Evolutionary conservation across 2,888 invertebrate species (phyloP), one percentile per base, ranked within the genome.

Genomic region (Gastrophysa polygoni): DNA sequence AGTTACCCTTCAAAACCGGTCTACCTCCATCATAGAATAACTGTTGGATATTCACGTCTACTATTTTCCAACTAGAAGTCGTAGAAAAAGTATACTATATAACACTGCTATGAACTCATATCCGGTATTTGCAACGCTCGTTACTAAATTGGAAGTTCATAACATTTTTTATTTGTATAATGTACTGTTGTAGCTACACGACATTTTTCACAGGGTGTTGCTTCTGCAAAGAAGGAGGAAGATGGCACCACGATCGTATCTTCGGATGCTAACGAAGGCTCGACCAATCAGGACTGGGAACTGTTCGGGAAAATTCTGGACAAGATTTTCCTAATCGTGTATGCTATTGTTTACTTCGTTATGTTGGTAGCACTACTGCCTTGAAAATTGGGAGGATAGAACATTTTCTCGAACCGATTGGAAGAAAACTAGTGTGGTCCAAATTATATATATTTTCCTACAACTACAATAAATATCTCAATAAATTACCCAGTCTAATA

Each of bases 271-370:
- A 61, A 59, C 10, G 46, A 66, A 2, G 71, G 67, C 43, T 64
- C 75, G 4, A 63, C 48, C 16, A 55, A 32, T 11, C 59, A 73
- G 47, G 80, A 80, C 57, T 81, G 80, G 79, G 61, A 71, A 4
- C 55, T 80, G 29, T 77, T 82, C 62, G 79, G 76, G 7, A 78
- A 74, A 68, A 68, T 81, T 43, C 57, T 81, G 18, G 80, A 82
- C 68, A 70, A 78, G 56, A 44, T 80, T 34, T 75, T 75, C 52
- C 73, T 80, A 58, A 60, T 77, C 46, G 55, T 65, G 48, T 78
- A 76, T 59, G 62, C 71, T 47, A 65, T 79, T 48, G 67, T 73
- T 11, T 80, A 78, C 67, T 62, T 77, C 46, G 60, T 67, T 14
- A 76, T 80, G 77, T 69, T 76, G 24, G 65, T 78, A 21, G 69